phyloP scores from a whole-genome alignment of 1,140 invertebrate species.

The Hirudo medicinalis region DNA sequence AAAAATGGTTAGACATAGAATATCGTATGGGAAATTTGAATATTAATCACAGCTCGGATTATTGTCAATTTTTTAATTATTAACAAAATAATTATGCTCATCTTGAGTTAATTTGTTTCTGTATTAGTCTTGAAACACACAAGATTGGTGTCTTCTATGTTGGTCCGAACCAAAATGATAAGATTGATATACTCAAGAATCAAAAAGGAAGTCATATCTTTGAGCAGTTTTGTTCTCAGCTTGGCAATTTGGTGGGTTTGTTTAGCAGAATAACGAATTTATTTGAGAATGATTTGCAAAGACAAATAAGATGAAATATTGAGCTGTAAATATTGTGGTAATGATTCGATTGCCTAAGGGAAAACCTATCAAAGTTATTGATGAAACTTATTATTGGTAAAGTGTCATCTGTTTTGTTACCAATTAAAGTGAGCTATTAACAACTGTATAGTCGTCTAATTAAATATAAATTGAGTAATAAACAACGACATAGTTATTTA shows the following conservation, averaged over 20 bases:
- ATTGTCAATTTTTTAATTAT: background rate
- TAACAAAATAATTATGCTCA: background rate
- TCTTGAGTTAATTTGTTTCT: background rate
- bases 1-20: conserved; percentile 41
- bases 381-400: too few relatives aligned
- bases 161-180: conserved; percentile 82
- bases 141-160: conserved; percentile 95
- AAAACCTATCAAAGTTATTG: too few relatives aligned
- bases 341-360: too few relatives aligned
- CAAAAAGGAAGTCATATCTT: conserved; percentile 68
- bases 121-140: conserved; percentile 67
- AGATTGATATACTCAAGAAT: conserved; percentile 67
- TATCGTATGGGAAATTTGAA: background rate
- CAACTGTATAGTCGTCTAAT: too few relatives aligned
- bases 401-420: too few relatives aligned
- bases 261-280: background rate
- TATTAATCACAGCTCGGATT: background rate
- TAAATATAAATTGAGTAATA: too few relatives aligned
- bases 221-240: conserved; percentile 67
- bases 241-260: conserved; percentile 70
- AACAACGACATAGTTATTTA: too few relatives aligned
- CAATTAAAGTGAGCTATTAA: too few relatives aligned
- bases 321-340: too few relatives aligned
- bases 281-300: background rate
- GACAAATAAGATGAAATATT: too few relatives aligned